Percentiles rank a stretch among this genome's conserved stretches.
These are phyloP conservation scores for Isaurus tuberculatus DNA, from an alignment of 92 coral and sea anemone genomes.

Conservation along the genomic window DNA sequence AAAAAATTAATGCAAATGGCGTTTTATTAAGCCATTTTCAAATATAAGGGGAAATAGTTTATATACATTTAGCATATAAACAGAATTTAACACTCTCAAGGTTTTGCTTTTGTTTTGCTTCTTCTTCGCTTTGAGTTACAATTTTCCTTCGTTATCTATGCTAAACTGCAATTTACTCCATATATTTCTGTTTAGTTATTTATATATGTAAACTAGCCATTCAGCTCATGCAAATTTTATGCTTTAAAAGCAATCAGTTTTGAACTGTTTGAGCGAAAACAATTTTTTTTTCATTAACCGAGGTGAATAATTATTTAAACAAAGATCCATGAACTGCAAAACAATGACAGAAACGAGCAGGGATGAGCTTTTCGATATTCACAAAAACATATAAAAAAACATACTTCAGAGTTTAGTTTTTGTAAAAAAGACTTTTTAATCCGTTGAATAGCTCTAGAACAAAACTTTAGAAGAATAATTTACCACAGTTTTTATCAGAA, in stretches of 20 bases:
- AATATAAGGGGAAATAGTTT: neutral
- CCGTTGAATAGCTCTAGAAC: no score
- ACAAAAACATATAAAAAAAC: no score
- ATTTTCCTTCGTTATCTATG: neutral
- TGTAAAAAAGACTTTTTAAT: no score
- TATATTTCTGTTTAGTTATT: neutral
- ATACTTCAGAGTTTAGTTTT: no score
- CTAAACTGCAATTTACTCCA: neutral
- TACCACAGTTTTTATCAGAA: no score
- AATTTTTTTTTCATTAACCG: neutral
- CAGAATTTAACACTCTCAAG: neutral
- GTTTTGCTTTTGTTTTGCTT: neutral
- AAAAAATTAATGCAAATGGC: no score
- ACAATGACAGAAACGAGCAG: no score
- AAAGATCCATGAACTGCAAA: no score
- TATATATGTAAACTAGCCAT: neutral
- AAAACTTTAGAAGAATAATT: no score
- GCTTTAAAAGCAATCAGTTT: neutral
- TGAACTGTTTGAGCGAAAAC: neutral
- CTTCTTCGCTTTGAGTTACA: neutral
- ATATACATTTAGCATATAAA: neutral
- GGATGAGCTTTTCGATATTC: no score
- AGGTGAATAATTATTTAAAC: neutral
- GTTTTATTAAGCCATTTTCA: no score
- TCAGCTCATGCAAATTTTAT: neutral